Base-by-base conservation (phyloP, 92 coral and sea anemone genomes). In the Porites cylindrica region DNA sequence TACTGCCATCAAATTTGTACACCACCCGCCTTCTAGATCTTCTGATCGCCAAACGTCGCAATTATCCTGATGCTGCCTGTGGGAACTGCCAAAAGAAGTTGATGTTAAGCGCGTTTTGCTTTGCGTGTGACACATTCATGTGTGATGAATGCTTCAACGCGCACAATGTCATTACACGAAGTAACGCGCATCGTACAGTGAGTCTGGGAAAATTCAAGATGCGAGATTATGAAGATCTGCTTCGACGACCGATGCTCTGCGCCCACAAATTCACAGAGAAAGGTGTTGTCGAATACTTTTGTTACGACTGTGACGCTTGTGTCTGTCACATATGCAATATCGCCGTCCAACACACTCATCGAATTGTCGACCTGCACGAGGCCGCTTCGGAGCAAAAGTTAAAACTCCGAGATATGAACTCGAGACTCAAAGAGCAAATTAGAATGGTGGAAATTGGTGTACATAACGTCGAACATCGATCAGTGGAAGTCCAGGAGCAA, bases 321-420 rank as follows among this genome's bases (percentile, higher is more conserved):
- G 98, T 95, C 1, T 95, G 98, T 56, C 98, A 95, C 87, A 91
- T 95, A 43, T 95, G 98, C 85, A 95, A 95, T 79, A 94, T 91
- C 58, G 98, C 98, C 47, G 91, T 95, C 75, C 98, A 95, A 56
- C 98, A 95, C 91, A 93, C 91, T 38, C 98, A 95, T 79, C 93
- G 92, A 6, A 95, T 95, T 66, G 88, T 95, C 21, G 96, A 92
- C 24, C 91, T 95, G 66, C 94, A 91, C 76, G 98, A 93, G 29
- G 98, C 98, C 10, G 98, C 98, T 10, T 89, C 85, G 85, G 98
- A 95, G 38, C 96, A 93, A 17, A 95, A 95, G 76, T 75, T 93
- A 86, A 95, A 91, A 59, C 92, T 91, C 21, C 91, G 93, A 62
- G 94, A 93, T 8, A 88, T 85, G 38, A 93, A 87, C 81, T 84